phyloP scores from a whole-genome alignment of 1,140 invertebrate species.

The Papilio xuthus region DNA sequence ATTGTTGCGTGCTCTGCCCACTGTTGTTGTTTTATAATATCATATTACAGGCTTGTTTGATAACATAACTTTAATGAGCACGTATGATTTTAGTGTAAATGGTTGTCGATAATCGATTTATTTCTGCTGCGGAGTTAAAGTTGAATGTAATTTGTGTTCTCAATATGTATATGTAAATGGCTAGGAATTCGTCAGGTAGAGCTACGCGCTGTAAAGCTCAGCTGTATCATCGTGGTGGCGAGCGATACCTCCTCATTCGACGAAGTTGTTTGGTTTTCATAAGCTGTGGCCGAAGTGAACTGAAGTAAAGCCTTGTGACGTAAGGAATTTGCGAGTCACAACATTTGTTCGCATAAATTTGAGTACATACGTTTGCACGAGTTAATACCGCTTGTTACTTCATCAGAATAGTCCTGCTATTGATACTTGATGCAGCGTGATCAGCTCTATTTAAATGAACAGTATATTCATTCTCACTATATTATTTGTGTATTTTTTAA shows the following conservation, averaged over 20 bases:
- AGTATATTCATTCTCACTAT: too few species aligned
- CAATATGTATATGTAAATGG: neutral
- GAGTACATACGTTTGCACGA: neutral
- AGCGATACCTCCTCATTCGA: neutral
- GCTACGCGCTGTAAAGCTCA: neutral
- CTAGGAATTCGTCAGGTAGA: neutral
- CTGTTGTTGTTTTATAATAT: neutral
- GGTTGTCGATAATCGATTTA: too few species aligned
- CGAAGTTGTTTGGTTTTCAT: slow-evolving; percentile 9
- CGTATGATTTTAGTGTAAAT: neutral
- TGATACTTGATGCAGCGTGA: too few species aligned
- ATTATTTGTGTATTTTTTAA: too few species aligned
- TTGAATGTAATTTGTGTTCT: neutral
- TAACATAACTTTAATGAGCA: neutral
- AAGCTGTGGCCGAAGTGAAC: neutral
- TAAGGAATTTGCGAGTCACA: neutral
- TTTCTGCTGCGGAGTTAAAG: neutral
- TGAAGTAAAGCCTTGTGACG: neutral
- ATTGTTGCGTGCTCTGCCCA: too few species aligned
- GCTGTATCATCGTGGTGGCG: neutral
- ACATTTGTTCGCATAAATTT: neutral
- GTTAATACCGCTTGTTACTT: neutral
- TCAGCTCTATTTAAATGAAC: too few species aligned
- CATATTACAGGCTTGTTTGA: neutral
- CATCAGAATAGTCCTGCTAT: neutral